phyloP scores from a whole-genome alignment of 2,113 vertebrate genomes.

The Anoplopoma fimbria region DNA sequence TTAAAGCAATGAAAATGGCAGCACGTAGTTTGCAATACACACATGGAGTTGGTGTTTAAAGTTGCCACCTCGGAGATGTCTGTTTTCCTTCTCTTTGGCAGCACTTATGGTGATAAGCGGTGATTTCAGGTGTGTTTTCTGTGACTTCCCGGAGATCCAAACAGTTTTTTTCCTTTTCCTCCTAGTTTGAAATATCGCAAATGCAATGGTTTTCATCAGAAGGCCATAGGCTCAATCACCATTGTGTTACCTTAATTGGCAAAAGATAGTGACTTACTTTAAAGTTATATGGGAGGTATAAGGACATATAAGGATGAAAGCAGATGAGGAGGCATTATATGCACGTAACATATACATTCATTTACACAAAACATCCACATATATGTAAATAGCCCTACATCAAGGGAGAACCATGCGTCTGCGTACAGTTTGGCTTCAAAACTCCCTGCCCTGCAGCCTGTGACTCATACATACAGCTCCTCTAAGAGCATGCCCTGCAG shows the following conservation, averaged over 20 bases:
- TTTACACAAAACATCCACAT: slow-evolving; percentile 1
- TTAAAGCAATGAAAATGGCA: slow-evolving; percentile 13
- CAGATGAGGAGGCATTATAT: neutral
- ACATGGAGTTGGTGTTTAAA: slow-evolving; percentile 8
- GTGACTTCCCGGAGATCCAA: neutral
- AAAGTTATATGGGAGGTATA: neutral
- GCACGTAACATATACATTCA: neutral
- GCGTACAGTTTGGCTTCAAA: slow-evolving; percentile 43
- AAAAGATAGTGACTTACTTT: neutral
- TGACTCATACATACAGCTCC: slow-evolving; percentile 52
- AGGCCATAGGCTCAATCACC: neutral
- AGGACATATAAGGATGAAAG: neutral
- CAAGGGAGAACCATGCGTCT: slow-evolving; percentile 3
- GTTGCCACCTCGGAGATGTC: neutral
- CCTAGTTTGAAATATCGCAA: neutral
- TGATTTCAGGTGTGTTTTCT: neutral
- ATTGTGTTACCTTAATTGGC: neutral
- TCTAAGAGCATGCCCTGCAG: slow-evolving; percentile 55
- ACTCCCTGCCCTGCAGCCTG: slow-evolving; percentile 20
- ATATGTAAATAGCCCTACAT: neutral
- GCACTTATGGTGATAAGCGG: neutral
- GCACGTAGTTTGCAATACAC: neutral
- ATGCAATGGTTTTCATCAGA: neutral
- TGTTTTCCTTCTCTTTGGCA: neutral
- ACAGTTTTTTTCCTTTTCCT: neutral